Conservation (phyloP, 1,140 invertebrate genomes). For the Melitaea cinxia region DNA sequence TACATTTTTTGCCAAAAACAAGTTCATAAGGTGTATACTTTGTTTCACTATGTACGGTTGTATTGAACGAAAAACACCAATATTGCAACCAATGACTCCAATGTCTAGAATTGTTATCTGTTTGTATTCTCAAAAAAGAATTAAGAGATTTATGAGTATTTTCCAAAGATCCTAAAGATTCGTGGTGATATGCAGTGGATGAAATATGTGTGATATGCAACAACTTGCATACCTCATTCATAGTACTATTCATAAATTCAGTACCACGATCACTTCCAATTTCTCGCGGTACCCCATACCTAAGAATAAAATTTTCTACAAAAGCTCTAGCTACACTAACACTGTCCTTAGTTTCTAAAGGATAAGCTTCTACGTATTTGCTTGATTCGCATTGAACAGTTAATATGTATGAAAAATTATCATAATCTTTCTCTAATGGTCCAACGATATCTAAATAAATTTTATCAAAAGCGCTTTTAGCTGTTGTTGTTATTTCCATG, state of each 20-base stretch:
- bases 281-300: no score
- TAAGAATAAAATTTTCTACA: no score
- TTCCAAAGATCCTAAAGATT: slow-evolving; percentile 33
- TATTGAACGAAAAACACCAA: slow-evolving; percentile 27
- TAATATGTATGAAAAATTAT: slow-evolving; percentile 13
- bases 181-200: slow-evolving; percentile 35
- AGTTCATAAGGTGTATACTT: slow-evolving; percentile 32
- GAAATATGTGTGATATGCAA: slow-evolving; percentile 19
- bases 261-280: no score
- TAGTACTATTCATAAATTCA: neutral
- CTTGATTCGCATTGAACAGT: slow-evolving; percentile 25
- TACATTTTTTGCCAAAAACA: slow-evolving; percentile 30
- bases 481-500: slow-evolving; percentile 22
- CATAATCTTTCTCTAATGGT: slow-evolving; percentile 14
- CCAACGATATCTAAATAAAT: slow-evolving; percentile 29
- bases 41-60: slow-evolving; percentile 29
- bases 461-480: slow-evolving; percentile 24
- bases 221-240: slow-evolving; percentile 21
- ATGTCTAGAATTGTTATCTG: neutral
- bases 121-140: slow-evolving; percentile 17
- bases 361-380: slow-evolving; percentile 27
- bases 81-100: slow-evolving; percentile 9
- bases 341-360: slow-evolving; percentile 6
- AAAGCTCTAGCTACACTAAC: no score
- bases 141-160: slow-evolving; percentile 30